Conservation (phyloP, 2,797 vertebrate genomes). For the Agapornis canus region DNA sequence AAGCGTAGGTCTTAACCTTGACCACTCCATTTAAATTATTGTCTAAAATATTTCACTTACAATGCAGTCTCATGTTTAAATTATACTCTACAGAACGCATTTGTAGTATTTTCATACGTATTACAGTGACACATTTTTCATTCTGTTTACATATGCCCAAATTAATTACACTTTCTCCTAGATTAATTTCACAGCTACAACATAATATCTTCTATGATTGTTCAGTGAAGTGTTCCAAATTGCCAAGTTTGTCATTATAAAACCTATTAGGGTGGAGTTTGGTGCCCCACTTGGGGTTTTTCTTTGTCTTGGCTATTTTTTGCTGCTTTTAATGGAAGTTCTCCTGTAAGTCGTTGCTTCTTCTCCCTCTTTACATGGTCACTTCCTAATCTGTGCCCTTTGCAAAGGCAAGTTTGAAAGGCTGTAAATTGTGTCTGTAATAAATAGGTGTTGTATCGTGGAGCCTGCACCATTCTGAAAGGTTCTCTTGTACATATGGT, state of each 20-base stretch:
- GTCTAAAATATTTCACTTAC: conserved; percentile 46
- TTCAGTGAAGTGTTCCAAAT: conserved; percentile 38
- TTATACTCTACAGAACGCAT: conserved; percentile 45
- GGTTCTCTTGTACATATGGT: conserved; percentile 34
- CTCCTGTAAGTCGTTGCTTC: not conserved
- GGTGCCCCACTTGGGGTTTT: not conserved
- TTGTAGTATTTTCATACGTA: conserved; percentile 22
- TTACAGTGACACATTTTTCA: not conserved
- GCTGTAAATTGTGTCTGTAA: conserved; percentile 17
- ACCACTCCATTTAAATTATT: conserved; percentile 69
- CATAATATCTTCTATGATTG: not conserved
- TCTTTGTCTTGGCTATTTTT: conserved; percentile 6
- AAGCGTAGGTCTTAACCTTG: conserved; percentile 70
- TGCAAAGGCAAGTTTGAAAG: conserved; percentile 43
- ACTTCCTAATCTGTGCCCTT: conserved; percentile 39
- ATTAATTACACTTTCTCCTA: not conserved
- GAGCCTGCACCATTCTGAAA: not conserved
- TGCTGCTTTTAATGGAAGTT: not conserved
- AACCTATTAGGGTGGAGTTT: not conserved
- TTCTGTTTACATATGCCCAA: conserved; percentile 54
- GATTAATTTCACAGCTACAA: conserved; percentile 8
- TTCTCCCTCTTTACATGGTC: conserved; percentile 2
- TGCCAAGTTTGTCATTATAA: conserved; percentile 64
- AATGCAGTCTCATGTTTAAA: conserved; percentile 57
- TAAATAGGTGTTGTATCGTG: not conserved